These are phyloP conservation scores for Euwallacea fornicatus DNA, from an alignment of 1,140 invertebrate genomes.

Conservation along the genomic window DNA sequence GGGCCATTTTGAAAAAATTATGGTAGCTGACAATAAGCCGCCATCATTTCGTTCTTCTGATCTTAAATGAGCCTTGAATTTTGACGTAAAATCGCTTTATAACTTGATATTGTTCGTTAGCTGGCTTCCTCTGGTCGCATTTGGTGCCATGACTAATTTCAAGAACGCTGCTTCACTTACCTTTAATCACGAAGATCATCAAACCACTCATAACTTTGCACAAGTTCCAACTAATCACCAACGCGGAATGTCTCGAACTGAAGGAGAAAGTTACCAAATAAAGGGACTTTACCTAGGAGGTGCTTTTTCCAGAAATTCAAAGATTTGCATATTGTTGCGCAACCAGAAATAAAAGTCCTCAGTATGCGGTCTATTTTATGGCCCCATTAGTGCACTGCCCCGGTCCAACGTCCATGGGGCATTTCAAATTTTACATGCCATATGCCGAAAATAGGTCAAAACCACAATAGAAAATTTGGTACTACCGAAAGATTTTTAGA, in stretches of 20 bases:
- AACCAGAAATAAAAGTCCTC: constrained; percentile 29
- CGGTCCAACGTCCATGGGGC: neutral
- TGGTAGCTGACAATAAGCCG: constrained; percentile 2
- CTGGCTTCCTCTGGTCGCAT: neutral
- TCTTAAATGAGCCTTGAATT: constrained; percentile 17
- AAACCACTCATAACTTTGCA: no score
- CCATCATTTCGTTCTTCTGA: constrained; percentile 3
- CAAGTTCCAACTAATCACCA: no score
- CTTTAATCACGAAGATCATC: no score
- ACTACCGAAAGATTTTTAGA: neutral
- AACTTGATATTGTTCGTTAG: no score
- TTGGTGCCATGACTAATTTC: no score
- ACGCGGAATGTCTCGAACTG: no score
- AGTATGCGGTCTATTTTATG: constrained; percentile 29
- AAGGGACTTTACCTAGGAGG: constrained; percentile 7
- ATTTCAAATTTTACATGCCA: constrained; percentile 32
- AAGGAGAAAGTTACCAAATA: no score
- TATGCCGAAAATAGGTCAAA: constrained; percentile 38
- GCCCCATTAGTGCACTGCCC: neutral
- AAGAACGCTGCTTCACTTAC: no score
- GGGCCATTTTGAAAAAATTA: constrained; percentile 12
- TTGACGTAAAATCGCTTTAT: neutral
- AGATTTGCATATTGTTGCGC: constrained; percentile 39
- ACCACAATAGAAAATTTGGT: constrained; percentile 5
- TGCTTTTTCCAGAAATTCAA: constrained; percentile 27